Evolutionary conservation across 1,140 invertebrate species (phyloP), one percentile per base, ranked within the genome.

Genomic region (Bilobella aurantiaca): DNA sequence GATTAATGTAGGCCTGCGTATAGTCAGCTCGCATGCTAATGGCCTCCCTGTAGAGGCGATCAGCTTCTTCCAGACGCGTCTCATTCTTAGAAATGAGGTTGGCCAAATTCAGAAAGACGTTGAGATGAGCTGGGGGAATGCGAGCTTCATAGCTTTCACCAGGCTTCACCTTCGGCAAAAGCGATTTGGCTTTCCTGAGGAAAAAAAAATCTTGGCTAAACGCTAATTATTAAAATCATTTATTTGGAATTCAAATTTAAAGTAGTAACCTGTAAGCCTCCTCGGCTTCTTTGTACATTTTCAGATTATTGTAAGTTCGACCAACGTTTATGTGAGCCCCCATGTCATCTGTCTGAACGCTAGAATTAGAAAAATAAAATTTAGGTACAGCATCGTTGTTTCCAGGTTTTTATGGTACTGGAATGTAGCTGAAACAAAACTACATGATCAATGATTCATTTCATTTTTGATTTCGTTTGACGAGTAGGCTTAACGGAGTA

Each of bases 1-100:
- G 84, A 79, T 97, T 97, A 70, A 97, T 97, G 75, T 97, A 97
- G 3, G 94, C 95, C 77, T 97, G 90, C 0, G 93, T 93, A 77
- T 96, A 98, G 81, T 98, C 95, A 16, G 93, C 87, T 69, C 94
- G 81, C 95, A 98, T 98, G 74, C 91, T 93, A 66, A 97, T 96
- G 0, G 94, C 94, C 75, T 95, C 93, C 53, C 88, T 80, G 75
- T 96, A 95, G 5, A 97, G 78, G 82, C 91, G 82, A 78, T 97
- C 93, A 0, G 94, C 94, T 79, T 98, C 94, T 77, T 93, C 88
- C 18, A 97, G 78, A 49, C 94, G 82, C 0, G 90, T 93, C 25
- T 87, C 85, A 78, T 97, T 96, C 74, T 92, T 90, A 1, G 93
- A 90, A 75, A 97, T 94, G 32, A 98, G 82, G 79, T 95, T 96